phyloP scores from a whole-genome alignment of 2,888 invertebrate genomes.

The Dexiosoma caninum region DNA sequence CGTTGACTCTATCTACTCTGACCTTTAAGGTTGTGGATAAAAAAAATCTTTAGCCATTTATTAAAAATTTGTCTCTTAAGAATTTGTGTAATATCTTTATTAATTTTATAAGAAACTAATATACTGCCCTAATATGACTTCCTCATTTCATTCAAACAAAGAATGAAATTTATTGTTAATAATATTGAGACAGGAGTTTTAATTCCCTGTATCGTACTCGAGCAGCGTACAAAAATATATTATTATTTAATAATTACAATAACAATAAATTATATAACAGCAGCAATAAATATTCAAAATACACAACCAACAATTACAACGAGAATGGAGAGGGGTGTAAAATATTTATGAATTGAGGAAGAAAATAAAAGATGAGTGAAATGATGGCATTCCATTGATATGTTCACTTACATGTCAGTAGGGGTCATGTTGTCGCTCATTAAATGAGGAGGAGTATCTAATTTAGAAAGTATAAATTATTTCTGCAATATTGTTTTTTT shows the following conservation, averaged over 20 bases:
- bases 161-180: neutral
- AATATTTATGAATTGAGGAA: neutral
- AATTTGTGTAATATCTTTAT: too few species aligned
- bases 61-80: too few species aligned
- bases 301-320: neutral
- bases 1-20: too few species aligned
- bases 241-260: slow-evolving; percentile 31
- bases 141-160: neutral
- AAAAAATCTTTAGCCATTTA: too few species aligned
- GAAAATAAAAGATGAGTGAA: neutral
- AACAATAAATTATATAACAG: slow-evolving; percentile 49
- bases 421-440: too few species aligned
- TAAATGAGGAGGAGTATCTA: too few species aligned
- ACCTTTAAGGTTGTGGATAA: too few species aligned
- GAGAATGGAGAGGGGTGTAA: neutral
- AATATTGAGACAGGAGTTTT: neutral
- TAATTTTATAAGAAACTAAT: neutral
- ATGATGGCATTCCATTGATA: neutral
- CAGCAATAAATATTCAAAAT: slow-evolving; percentile 45
- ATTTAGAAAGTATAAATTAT: too few species aligned
- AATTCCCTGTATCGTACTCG: neutral
- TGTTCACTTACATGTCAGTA: too few species aligned
- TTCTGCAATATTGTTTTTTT: too few species aligned
- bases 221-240: neutral
- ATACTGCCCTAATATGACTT: neutral